These are phyloP conservation scores for Sebastolobus alascanus DNA, from an alignment of 2,797 vertebrate genomes.

Conservation along the genomic window DNA sequence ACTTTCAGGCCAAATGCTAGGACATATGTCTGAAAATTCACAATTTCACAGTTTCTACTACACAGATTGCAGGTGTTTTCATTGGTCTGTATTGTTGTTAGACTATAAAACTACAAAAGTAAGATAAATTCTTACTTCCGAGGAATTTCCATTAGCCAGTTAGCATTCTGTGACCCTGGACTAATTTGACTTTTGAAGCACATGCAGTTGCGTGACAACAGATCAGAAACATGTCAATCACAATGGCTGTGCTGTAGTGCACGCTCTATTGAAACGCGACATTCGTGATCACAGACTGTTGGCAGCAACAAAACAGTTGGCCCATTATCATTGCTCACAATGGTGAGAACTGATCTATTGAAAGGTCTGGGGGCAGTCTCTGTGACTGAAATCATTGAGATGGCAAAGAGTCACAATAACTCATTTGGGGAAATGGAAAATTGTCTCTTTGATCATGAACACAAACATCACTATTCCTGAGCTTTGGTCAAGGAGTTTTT, in stretches of 20 bases:
- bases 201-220: background rate
- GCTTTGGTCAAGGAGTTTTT: conserved; percentile 19
- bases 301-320: background rate
- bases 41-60: too few relatives aligned
- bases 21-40: background rate
- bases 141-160: background rate
- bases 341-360: background rate
- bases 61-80: background rate
- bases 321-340: background rate
- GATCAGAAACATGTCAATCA: background rate
- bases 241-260: background rate
- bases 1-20: background rate
- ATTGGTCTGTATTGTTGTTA: background rate
- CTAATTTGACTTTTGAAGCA: background rate
- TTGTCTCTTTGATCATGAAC: conserved; percentile 14
- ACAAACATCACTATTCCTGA: conserved; percentile 1
- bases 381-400: conserved; percentile 17
- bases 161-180: background rate
- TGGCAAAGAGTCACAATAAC: conserved; percentile 18
- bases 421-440: background rate
- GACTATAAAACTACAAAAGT: too few relatives aligned
- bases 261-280: background rate
- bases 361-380: conserved; percentile 10
- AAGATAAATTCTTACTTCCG: background rate
- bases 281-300: conserved; percentile 5